Evolutionary conservation across 2,113 vertebrate species (phyloP).

Genomic region (Oryzias woworae): DNA sequence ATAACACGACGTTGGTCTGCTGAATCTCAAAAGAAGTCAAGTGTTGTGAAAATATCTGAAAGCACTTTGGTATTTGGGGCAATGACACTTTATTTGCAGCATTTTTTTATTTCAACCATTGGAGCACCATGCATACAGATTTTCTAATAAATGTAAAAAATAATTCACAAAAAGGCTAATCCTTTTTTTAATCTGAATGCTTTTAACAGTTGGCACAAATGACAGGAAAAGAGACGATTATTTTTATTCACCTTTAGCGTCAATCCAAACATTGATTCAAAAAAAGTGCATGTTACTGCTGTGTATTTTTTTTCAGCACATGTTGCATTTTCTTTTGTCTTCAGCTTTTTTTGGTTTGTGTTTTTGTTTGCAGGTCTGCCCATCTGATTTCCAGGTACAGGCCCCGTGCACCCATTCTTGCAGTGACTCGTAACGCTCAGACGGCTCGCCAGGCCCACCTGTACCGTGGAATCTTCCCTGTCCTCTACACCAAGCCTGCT

Average conservation of each 20-base stretch:
- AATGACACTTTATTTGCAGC: background rate
- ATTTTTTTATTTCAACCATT: background rate
- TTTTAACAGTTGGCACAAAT: too few species aligned
- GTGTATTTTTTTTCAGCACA: too few species aligned
- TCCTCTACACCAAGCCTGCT: constrained; percentile 85
- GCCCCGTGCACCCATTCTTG: constrained; percentile 93
- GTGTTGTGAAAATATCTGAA: constrained; percentile 7
- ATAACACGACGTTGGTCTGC: background rate
- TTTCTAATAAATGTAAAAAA: too few species aligned
- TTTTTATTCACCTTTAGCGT: too few species aligned
- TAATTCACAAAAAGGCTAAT: too few species aligned
- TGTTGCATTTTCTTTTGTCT: background rate
- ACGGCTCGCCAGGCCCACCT: constrained; percentile 95
- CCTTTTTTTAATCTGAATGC: too few species aligned
- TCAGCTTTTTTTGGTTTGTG: background rate
- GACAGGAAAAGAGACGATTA: too few species aligned
- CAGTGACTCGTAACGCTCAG: constrained; percentile 90
- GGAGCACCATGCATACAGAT: too few species aligned
- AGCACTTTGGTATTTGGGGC: background rate
- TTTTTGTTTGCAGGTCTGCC: constrained; percentile 82
- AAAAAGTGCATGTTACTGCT: too few species aligned
- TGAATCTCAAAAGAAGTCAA: background rate
- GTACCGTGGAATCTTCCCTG: constrained; percentile 94
- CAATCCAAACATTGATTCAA: too few species aligned
- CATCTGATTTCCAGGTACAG: constrained; percentile 94